A percentile compares a stretch with the other conserved stretches of the same genome.
Evolutionary conservation across 2,888 invertebrate genomes (phyloP).

Genomic region (Andrena trimmerana): DNA sequence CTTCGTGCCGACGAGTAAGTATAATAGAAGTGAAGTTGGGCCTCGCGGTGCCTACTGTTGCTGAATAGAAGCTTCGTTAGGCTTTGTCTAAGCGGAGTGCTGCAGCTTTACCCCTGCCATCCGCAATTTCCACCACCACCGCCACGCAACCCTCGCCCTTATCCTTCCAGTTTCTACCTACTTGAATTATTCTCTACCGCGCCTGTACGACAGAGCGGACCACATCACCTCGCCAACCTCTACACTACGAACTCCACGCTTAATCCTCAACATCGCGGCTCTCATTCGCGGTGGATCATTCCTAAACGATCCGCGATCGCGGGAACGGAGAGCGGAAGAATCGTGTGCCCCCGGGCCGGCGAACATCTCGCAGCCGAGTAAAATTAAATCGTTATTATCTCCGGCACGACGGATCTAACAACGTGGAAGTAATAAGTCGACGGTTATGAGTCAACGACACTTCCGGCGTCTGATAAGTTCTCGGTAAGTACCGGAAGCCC

Average conservation of each 20-base stretch:
- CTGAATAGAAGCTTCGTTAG: conserved; percentile 79
- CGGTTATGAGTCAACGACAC: conserved; percentile 69
- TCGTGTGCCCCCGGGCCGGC: background rate
- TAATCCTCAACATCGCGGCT: conserved; percentile 1
- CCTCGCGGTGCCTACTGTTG: conserved; percentile 75
- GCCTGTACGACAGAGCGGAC: conserved; percentile 46
- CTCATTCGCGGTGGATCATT: background rate
- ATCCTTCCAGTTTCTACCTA: conserved; percentile 64
- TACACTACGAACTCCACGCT: background rate
- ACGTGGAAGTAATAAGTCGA: conserved; percentile 59
- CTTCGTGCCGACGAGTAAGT: conserved; percentile 71
- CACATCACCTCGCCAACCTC: background rate
- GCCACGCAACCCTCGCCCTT: conserved; percentile 49
- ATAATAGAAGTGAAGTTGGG: conserved; percentile 77
- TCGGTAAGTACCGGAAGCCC: conserved; percentile 63
- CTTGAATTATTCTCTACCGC: conserved; percentile 73
- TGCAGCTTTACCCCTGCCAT: conserved; percentile 67
- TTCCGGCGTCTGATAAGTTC: conserved; percentile 68
- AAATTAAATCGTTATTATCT: conserved; percentile 32
- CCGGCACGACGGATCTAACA: conserved; percentile 27
- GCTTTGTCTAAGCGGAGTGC: conserved; percentile 76
- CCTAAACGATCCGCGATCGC: background rate
- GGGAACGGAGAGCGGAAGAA: background rate
- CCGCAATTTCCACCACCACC: conserved; percentile 48
- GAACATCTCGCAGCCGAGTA: background rate